Evolutionary conservation across 2,888 invertebrate species (phyloP), one percentile per base, ranked within the genome.

Genomic region (Blastobasis lacticolella): DNA sequence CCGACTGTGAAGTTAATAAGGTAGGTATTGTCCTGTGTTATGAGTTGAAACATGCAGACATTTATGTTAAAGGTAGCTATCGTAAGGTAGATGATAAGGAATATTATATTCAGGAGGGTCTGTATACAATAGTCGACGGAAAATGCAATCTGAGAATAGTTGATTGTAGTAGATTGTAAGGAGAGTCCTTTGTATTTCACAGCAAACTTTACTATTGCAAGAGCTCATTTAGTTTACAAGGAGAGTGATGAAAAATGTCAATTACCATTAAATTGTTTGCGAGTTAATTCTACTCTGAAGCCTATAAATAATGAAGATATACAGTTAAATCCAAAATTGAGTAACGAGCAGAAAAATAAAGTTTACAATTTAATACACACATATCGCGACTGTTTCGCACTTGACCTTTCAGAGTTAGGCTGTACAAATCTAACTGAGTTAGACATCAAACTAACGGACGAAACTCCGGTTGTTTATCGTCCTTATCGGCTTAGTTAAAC

Each of bases 401-500:
- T 44, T n/a, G 38, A 48, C 36, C 8, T 51, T 3, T 40, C 51
- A 7, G 51, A 51, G 38, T 8, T 51, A 48, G 51, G 45, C 1
- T 51, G 51, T 45, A 51, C 51, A 1, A 37, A 45, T 10, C 6
- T 45, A 37, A 10, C 44, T n/a, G 40, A 51, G 5, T 23, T 48
- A 23, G 48, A 45, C 7, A 48, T 51, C 8, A 45, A 48, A 40
- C 10, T 51, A 37, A 40, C 38, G 2, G 48, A 51, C 41, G 43
- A 48, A 10, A 51, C n/a, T 38, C 51, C 51, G 8, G 44, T 51
- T 8, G 10, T 48, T 4, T 51, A 51, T 40, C 10, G 48, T 6
- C 51, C 51, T 4, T 51, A 48, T 37, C 23, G 48, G 4, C 6
- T 45, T 5, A 47, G 46, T 23, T 52, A 57, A 8, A 45, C 48